These are phyloP conservation scores for Lagodon rhomboides DNA, from an alignment of 2,797 vertebrate genomes.

Conservation along the genomic window DNA sequence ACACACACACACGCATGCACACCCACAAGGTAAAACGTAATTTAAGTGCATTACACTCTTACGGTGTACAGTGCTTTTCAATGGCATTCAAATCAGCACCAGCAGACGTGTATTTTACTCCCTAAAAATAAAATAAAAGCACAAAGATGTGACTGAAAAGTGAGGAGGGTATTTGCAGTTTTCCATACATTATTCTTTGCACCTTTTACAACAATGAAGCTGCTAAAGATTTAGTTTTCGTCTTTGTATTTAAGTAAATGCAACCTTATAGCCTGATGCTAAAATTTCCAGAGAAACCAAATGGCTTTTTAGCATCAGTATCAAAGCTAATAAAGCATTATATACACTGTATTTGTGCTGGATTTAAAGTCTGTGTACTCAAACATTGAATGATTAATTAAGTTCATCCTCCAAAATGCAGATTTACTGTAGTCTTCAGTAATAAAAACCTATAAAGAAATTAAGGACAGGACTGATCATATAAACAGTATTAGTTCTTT, in stretches of 20 bases:
- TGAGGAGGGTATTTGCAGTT: background rate
- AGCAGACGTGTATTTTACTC: constrained; percentile 25
- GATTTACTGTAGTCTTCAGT: background rate
- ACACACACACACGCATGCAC: constrained; percentile 23
- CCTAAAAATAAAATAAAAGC: constrained; percentile 11
- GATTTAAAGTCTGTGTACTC: background rate
- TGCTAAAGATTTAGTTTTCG: constrained; percentile 4
- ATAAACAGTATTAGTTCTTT: background rate
- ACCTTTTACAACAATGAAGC: constrained; percentile 18
- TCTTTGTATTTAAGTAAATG: constrained; percentile 29
- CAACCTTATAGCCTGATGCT: constrained; percentile 10
- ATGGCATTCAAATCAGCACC: constrained; percentile 36
- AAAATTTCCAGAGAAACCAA: constrained; percentile 14
- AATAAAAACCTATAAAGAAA: constrained; percentile 3
- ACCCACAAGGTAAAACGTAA: constrained; percentile 36
- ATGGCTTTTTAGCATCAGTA: constrained; percentile 15
- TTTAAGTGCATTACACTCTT: constrained; percentile 61
- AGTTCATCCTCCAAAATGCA: background rate
- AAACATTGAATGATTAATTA: background rate
- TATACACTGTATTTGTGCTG: background rate
- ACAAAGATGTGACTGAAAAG: background rate
- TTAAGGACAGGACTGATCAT: background rate
- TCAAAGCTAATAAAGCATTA: constrained; percentile 26
- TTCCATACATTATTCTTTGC: constrained; percentile 6
- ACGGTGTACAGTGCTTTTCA: constrained; percentile 24